Evolutionary conservation across 2,888 invertebrate species (phyloP), one percentile per base, ranked within the genome.

Genomic region (Polydesmus complanatus): DNA sequence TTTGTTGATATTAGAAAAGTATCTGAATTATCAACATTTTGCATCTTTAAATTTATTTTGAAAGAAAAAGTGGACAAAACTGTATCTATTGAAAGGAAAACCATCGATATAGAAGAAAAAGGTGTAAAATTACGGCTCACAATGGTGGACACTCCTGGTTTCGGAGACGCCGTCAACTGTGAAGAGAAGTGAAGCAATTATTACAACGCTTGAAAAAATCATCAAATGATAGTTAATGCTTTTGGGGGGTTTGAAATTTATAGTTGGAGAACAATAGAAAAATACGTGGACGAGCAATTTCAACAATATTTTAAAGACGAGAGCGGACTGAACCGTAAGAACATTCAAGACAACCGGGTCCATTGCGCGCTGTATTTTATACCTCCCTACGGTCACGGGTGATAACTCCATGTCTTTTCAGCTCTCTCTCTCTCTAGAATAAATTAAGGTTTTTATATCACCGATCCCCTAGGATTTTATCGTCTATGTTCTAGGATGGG

Each of bases 41-140:
- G 52, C n/a, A 25, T 25, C 22, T 25, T n/a, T 27, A 2, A 50
- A 57, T 51, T 22, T 60, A 14, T 11, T 56, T 56, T 19, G 48
- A 18, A 70, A 81, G 83, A 82, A 61, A 75, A 78, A 54, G 71
- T 81, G 47, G 77, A 78, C 61, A 78, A 79, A 66, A 83, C 83
- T 1, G 80, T 81, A 1, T 70, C 73, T 21, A 80, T 83, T 61
- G 81, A 81, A 67, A 81, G 80, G 71, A 81, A 81, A 67, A 91
- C 90, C 11, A 87, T 93, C 85, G 94, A 94, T 74, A 93, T 95
- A 65, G 94, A 94, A 73, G 94, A 94, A 74, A 82, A 88, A 54
- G 94, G 93, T 11, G 92, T 95, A 0, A 87, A 90, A 71, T 77
- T 94, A 62, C 81, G 92, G 67, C 77, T 95, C 63, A 94, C 93